Percentiles rank a stretch among this genome's conserved stretches.
Conservation (phyloP, 2,113 vertebrate species). For the Orthonyx spaldingii region DNA sequence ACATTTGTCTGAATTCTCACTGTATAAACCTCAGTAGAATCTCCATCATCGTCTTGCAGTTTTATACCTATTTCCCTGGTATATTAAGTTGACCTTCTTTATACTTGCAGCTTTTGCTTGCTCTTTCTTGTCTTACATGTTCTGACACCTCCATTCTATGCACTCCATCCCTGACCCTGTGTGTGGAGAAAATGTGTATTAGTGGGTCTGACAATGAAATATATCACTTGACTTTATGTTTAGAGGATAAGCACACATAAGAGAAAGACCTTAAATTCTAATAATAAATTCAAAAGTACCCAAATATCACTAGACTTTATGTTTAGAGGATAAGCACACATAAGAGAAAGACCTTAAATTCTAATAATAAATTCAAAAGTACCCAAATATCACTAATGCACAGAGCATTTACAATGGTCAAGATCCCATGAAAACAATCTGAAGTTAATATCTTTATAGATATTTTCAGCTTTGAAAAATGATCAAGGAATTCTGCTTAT, state of each 20-base stretch:
- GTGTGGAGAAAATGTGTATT: not conserved
- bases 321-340: no score
- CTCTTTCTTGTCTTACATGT: not conserved
- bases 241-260: not conserved
- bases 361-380: not conserved
- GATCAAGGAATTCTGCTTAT: not conserved
- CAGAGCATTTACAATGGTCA: not conserved
- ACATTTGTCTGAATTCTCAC: not conserved
- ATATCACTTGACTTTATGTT: not conserved
- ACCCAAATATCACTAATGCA: not conserved
- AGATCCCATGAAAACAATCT: not conserved
- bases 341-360: not conserved
- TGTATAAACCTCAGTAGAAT: not conserved
- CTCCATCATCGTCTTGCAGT: not conserved
- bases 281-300: no score
- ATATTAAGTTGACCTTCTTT: not conserved
- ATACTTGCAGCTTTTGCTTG: rapidly evolving
- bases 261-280: no score
- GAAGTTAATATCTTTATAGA: not conserved
- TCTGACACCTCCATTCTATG: not conserved
- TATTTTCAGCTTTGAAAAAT: not conserved
- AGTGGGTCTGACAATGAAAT: not conserved
- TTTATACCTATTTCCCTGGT: not conserved
- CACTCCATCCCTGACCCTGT: not conserved
- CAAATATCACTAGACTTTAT: no score